Evolutionary conservation across 2,888 invertebrate genomes (phyloP).

Genomic region (Sphaerophoria rueppellii): DNA sequence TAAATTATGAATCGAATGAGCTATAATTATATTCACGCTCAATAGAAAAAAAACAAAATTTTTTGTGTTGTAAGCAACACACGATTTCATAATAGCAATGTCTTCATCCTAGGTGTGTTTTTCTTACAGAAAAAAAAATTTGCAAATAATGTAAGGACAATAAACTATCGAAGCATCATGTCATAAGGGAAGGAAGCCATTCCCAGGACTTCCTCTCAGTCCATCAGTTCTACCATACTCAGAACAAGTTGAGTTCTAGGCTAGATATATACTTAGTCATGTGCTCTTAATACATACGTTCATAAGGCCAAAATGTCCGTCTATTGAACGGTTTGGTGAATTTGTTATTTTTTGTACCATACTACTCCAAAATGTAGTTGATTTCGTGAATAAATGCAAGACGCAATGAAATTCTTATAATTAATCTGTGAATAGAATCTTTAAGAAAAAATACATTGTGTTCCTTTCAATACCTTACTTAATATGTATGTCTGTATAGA

Average conservation of each 20-base stretch:
- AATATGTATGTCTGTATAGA: too few relatives aligned
- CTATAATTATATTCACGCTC: background rate
- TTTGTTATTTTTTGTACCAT: too few relatives aligned
- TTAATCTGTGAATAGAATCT: slow-evolving; percentile 13
- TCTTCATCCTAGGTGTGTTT: slow-evolving; percentile 42
- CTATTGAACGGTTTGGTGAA: too few relatives aligned
- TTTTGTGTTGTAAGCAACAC: background rate
- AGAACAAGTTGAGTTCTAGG: slow-evolving; percentile 4
- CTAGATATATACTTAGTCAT: background rate
- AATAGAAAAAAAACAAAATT: slow-evolving; percentile 2
- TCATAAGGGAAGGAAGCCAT: slow-evolving; percentile 45
- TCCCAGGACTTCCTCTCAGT: slow-evolving; percentile 28
- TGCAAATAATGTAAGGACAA: slow-evolving; percentile 4
- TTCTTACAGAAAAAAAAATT: slow-evolving; percentile 18
- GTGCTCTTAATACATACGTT: background rate
- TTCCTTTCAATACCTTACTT: too few relatives aligned
- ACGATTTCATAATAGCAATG: slow-evolving; percentile 29
- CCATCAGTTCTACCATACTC: slow-evolving; percentile 30
- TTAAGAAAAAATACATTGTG: too few relatives aligned
- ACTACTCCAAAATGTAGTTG: slow-evolving; percentile 10
- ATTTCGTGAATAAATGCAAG: slow-evolving; percentile 9
- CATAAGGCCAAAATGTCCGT: too few relatives aligned
- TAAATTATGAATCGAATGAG: background rate
- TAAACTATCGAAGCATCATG: slow-evolving; percentile 39
- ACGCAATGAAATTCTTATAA: slow-evolving; percentile 34